A percentile compares a stretch with the other conserved stretches of the same genome.
phyloP scores from a whole-genome alignment of 2,113 vertebrate genomes.

The Talpa occidentalis region DNA sequence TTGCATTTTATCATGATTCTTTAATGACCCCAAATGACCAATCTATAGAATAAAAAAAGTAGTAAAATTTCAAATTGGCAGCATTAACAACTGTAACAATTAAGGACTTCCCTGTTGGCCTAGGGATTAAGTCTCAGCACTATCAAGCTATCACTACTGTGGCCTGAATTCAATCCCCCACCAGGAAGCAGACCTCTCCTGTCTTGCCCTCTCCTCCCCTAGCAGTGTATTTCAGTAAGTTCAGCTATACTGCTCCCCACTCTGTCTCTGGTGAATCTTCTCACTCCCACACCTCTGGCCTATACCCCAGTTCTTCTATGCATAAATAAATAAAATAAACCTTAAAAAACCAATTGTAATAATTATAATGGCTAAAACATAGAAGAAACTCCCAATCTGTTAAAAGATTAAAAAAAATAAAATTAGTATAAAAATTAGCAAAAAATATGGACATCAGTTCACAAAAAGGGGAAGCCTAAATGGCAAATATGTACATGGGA shows the following conservation, averaged over 20 bases:
- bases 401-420: neutral
- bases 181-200: too few species aligned
- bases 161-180: too few species aligned
- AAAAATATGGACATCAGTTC: neutral
- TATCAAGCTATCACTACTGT: too few species aligned
- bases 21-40: neutral
- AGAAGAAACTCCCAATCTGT: neutral
- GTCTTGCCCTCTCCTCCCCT: too few species aligned
- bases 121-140: too few species aligned
- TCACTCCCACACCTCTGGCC: too few species aligned
- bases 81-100: neutral
- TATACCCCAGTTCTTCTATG: too few species aligned
- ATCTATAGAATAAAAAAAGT: neutral
- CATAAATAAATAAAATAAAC: too few species aligned
- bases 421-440: neutral
- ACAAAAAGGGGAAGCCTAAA: neutral
- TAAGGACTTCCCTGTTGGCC: too few species aligned
- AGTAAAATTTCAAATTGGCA: neutral
- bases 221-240: too few species aligned
- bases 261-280: too few species aligned
- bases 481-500: neutral
- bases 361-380: neutral
- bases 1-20: neutral
- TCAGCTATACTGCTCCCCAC: too few species aligned
- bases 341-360: neutral